These are phyloP conservation scores for Maconellicoccus hirsutus DNA, from an alignment of 1,140 invertebrate genomes.

Conservation along the genomic window DNA sequence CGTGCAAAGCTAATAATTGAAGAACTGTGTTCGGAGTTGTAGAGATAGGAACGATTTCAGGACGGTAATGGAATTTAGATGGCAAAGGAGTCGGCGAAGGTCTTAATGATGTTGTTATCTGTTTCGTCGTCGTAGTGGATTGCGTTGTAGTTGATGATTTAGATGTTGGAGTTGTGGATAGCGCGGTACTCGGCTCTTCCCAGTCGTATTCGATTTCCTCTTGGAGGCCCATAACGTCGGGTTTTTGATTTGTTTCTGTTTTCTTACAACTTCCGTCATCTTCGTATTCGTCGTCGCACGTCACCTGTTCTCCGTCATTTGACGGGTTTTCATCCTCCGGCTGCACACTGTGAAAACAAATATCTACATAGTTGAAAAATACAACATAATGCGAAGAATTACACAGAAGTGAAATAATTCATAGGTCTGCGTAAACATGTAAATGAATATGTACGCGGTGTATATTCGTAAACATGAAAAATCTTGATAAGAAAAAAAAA, in stretches of 20 bases:
- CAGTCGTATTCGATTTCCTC: conserved; percentile 27
- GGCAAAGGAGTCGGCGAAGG: conserved; percentile 31
- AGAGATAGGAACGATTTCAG: conserved; percentile 26
- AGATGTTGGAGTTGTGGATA: conserved; percentile 28
- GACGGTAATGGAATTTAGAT: conserved; percentile 26
- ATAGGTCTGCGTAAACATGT: too few species aligned
- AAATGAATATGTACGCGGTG: too few species aligned
- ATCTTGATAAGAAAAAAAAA: neutral
- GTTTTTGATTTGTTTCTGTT: conserved; percentile 29
- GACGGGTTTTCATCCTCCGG: conserved; percentile 27
- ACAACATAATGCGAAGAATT: too few species aligned
- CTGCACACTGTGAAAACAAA: neutral
- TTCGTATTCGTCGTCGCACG: conserved; percentile 33
- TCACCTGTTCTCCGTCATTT: conserved; percentile 22
- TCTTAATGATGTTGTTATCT: conserved; percentile 31
- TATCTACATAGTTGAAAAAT: too few species aligned
- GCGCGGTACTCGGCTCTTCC: conserved; percentile 28
- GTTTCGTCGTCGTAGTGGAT: conserved; percentile 32
- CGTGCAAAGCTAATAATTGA: conserved; percentile 31
- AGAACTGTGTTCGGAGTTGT: conserved; percentile 30
- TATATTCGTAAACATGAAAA: too few species aligned
- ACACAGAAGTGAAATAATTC: too few species aligned
- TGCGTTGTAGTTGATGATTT: conserved; percentile 30
- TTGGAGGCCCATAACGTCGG: conserved; percentile 23
- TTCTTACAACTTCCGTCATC: conserved; percentile 31